A percentile compares a stretch with the other conserved stretches of the same genome.
Evolutionary conservation across 2,888 invertebrate species (phyloP).

Genomic region (Frankliniella fusca): DNA sequence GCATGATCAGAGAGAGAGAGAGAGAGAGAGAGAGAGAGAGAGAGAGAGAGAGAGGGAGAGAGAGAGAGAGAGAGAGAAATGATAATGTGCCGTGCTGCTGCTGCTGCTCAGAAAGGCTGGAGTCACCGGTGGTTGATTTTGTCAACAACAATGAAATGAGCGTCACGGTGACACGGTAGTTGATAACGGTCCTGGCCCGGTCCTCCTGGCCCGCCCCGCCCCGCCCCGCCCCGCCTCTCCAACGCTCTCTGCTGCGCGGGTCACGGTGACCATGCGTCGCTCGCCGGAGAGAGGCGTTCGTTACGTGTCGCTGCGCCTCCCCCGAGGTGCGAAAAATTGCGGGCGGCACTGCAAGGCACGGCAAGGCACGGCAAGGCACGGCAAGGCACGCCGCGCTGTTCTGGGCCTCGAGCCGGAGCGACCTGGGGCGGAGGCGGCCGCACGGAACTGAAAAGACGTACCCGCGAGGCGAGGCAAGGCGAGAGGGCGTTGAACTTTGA

Average conservation of each 20-base stretch:
- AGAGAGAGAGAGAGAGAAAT: too few relatives aligned
- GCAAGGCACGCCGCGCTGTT: not conserved
- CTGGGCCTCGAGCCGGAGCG: not conserved
- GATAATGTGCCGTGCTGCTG: not conserved
- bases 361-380: not conserved
- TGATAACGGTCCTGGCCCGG: not conserved
- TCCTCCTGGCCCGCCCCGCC: not conserved
- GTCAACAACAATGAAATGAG: not conserved
- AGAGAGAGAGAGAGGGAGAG: too few relatives aligned
- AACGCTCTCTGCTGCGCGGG: not conserved
- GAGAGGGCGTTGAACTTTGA: constrained; percentile 5
- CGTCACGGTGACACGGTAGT: not conserved
- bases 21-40: too few relatives aligned
- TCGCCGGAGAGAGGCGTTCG: not conserved
- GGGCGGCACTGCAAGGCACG: too few relatives aligned
- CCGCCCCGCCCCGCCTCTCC: not conserved
- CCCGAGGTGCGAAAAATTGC: not conserved
- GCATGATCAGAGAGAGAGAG: too few relatives aligned
- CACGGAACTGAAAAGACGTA: not conserved
- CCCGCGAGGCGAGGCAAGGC: not conserved
- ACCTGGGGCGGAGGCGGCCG: not conserved
- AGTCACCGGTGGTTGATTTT: not conserved
- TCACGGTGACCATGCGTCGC: not conserved
- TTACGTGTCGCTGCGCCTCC: not conserved
- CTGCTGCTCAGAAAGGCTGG: not conserved